These are phyloP conservation scores for Elgaria multicarinata DNA, from an alignment of 2,113 vertebrate genomes.

Conservation along the genomic window DNA sequence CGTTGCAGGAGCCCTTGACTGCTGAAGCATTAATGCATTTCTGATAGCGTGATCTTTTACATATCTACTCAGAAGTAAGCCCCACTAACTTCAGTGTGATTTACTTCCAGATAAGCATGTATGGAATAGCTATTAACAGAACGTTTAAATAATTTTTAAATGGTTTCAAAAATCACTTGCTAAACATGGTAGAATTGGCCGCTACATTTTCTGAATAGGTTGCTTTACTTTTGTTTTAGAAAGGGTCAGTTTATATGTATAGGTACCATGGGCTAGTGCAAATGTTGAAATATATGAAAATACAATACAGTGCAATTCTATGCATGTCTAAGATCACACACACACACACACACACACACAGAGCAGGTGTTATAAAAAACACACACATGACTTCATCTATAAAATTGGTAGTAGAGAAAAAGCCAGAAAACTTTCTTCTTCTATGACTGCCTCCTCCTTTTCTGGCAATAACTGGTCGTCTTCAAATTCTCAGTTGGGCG, in stretches of 20 bases:
- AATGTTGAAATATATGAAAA: neutral
- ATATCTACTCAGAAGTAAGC: neutral
- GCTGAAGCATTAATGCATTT: neutral
- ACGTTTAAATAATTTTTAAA: neutral
- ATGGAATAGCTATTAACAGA: neutral
- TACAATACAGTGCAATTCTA: too few relatives aligned
- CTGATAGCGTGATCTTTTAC: neutral
- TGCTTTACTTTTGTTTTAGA: neutral
- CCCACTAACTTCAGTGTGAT: neutral
- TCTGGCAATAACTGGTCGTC: slow-evolving; percentile 9
- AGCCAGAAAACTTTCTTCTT: neutral
- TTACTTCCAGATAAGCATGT: neutral
- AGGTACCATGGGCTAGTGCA: neutral
- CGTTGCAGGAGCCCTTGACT: neutral
- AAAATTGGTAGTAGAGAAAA: neutral
- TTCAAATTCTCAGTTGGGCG: neutral
- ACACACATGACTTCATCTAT: neutral
- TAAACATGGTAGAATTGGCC: neutral
- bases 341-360: neutral
- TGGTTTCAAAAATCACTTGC: neutral
- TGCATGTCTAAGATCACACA: too few relatives aligned
- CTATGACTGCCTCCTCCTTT: neutral
- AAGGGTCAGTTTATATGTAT: neutral
- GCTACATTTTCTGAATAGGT: neutral
- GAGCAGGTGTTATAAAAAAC: neutral